Evolutionary conservation across 2,797 vertebrate species (phyloP).

Genomic region (Sebastes oblongus): DNA sequence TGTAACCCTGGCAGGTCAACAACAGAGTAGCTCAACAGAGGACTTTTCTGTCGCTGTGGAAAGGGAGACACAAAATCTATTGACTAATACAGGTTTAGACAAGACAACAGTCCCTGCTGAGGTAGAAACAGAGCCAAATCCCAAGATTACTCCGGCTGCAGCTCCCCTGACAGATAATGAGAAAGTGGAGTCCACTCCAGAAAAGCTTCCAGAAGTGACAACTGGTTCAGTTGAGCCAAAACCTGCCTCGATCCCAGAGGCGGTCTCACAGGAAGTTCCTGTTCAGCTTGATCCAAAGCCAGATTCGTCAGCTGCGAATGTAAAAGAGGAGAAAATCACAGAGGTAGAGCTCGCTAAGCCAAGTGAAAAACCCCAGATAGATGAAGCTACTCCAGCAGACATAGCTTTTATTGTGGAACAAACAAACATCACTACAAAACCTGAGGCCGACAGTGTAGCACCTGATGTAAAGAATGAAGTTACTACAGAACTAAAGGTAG

Average conservation of each 20-base stretch:
- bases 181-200: constrained; percentile 30
- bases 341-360: not conserved
- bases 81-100: constrained; percentile 46
- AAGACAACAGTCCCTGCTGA: constrained; percentile 26
- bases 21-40: constrained; percentile 40
- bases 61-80: constrained; percentile 43
- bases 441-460: not conserved
- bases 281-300: constrained; percentile 1
- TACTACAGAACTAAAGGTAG: constrained; percentile 21
- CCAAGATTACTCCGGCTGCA: constrained; percentile 24
- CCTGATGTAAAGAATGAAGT: constrained; percentile 2
- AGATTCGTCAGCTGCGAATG: constrained; percentile 7
- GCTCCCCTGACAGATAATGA: constrained; percentile 39
- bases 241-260: constrained; percentile 17
- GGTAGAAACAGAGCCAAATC: constrained; percentile 41
- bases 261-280: constrained; percentile 38
- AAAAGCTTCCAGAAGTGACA: constrained; percentile 41
- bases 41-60: constrained; percentile 26
- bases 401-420: not conserved
- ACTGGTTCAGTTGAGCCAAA: constrained; percentile 33
- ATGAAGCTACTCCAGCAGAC: constrained; percentile 13
- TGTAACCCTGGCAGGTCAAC: constrained; percentile 28
- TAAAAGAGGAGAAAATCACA: constrained; percentile 17
- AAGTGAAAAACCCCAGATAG: constrained; percentile 7
- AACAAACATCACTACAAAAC: not conserved